A percentile compares a stretch with the other conserved stretches of the same genome.
Evolutionary conservation across 2,113 vertebrate species (phyloP).

Genomic region (Tringa solitaria): DNA sequence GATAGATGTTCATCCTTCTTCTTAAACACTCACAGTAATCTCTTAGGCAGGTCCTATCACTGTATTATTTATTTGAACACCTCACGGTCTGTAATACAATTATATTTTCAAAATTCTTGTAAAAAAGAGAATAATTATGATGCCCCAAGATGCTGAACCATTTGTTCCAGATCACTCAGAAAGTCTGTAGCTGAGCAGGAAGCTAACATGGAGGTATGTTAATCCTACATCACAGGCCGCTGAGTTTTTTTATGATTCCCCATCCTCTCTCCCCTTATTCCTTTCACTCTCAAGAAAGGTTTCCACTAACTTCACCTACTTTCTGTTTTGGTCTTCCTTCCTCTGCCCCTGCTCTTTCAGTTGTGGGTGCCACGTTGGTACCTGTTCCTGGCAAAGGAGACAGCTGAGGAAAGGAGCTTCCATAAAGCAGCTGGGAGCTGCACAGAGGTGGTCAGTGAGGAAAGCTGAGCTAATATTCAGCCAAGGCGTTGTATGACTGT

Average conservation of each 20-base stretch:
- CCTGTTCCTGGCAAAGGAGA: not conserved
- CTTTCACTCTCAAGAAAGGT: not conserved
- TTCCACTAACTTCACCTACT: not conserved
- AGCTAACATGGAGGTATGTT: fast-evolving
- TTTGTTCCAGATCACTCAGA: not conserved
- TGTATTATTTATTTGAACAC: not conserved
- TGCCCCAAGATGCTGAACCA: not conserved
- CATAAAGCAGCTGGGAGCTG: not conserved
- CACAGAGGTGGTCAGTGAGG: not conserved
- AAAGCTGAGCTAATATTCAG: not conserved
- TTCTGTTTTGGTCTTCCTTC: not conserved
- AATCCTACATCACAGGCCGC: not conserved
- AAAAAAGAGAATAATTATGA: not conserved
- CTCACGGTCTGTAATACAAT: not conserved
- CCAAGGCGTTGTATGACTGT: not conserved
- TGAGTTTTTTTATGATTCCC: fast-evolving
- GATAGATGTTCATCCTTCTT: not conserved
- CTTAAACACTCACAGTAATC: not conserved
- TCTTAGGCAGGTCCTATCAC: not conserved
- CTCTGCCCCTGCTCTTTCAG: not conserved
- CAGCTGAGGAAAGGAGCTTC: not conserved
- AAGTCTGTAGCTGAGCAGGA: not conserved
- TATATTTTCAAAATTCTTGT: not conserved
- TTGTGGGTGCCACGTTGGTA: fast-evolving
- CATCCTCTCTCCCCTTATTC: not conserved